A percentile compares a stretch with the other conserved stretches of the same genome.
phyloP scores from a whole-genome alignment of 2,888 invertebrate genomes.

The Neria commutata region DNA sequence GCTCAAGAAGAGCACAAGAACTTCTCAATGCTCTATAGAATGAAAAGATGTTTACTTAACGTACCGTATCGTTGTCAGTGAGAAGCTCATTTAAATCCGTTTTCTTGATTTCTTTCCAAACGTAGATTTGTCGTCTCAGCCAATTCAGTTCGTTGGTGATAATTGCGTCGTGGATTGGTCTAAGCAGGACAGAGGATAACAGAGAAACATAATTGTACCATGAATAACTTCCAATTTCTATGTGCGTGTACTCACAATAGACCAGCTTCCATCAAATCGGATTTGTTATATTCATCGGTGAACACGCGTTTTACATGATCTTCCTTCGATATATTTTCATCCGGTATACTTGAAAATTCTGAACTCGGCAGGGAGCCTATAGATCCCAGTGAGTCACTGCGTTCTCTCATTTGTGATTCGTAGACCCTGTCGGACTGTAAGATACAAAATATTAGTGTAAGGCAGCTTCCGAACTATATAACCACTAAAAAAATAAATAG shows the following conservation, averaged over 20 bases:
- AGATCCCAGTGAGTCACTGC: too few species aligned
- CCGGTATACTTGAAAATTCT: too few species aligned
- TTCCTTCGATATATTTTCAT: neutral
- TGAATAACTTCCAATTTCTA: neutral
- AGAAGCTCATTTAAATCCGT: slow-evolving; percentile 41
- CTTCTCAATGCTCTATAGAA: too few species aligned
- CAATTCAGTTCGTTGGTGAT: slow-evolving; percentile 32
- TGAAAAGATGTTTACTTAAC: neutral
- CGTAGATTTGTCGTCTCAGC: slow-evolving; percentile 42
- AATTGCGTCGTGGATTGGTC: slow-evolving; percentile 49
- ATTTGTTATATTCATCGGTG: slow-evolving; percentile 31
- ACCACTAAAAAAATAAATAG: too few species aligned
- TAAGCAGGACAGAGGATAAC: slow-evolving; percentile 21
- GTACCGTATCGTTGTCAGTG: slow-evolving; percentile 43
- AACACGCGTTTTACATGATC: slow-evolving; percentile 29
- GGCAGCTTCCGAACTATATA: too few species aligned
- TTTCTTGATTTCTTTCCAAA: slow-evolving; percentile 35
- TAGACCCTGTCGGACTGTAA: too few species aligned
- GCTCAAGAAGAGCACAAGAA: too few species aligned
- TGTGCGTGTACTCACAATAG: neutral
- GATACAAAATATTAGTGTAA: too few species aligned
- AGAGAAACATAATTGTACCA: neutral
- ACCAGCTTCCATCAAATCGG: slow-evolving; percentile 10
- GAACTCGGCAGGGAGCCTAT: too few species aligned
- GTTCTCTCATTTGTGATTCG: too few species aligned